These are phyloP conservation scores for Apeira syringaria DNA, from an alignment of 2,888 invertebrate genomes.

Conservation along the genomic window DNA sequence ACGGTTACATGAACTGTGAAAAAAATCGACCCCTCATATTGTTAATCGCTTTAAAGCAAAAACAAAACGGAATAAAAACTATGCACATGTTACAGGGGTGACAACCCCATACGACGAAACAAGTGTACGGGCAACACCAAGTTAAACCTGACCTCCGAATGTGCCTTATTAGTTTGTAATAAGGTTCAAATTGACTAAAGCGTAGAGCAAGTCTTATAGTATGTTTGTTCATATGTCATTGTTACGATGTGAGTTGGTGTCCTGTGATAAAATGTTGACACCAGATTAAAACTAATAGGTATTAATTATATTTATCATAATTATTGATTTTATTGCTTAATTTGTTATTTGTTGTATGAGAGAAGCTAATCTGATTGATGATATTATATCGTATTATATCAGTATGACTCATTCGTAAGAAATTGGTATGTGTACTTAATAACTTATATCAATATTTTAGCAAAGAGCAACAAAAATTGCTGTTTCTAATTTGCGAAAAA, in stretches of 20 bases:
- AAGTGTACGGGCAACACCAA: conserved; percentile 63
- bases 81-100: conserved; percentile 70
- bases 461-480: too few relatives aligned
- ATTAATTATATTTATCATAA: too few relatives aligned
- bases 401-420: too few relatives aligned
- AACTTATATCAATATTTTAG: too few relatives aligned
- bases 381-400: too few relatives aligned
- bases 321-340: too few relatives aligned
- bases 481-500: too few relatives aligned
- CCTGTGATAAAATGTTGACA: conserved; percentile 7
- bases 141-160: conserved; percentile 31
- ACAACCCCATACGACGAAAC: conserved; percentile 59
- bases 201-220: conserved; percentile 28
- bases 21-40: conserved; percentile 14
- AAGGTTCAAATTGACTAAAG: conserved; percentile 19
- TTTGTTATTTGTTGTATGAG: too few relatives aligned
- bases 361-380: too few relatives aligned
- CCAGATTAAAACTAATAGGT: background rate
- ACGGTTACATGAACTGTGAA: too few relatives aligned
- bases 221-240: conserved; percentile 75
- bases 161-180: conserved; percentile 26
- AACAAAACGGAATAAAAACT: conserved; percentile 56
- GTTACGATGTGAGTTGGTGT: conserved; percentile 48
- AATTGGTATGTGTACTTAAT: too few relatives aligned
- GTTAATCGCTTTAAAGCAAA: conserved; percentile 45